Conservation (phyloP, 2,113 vertebrate species). For the Neofelis nebulosa region DNA sequence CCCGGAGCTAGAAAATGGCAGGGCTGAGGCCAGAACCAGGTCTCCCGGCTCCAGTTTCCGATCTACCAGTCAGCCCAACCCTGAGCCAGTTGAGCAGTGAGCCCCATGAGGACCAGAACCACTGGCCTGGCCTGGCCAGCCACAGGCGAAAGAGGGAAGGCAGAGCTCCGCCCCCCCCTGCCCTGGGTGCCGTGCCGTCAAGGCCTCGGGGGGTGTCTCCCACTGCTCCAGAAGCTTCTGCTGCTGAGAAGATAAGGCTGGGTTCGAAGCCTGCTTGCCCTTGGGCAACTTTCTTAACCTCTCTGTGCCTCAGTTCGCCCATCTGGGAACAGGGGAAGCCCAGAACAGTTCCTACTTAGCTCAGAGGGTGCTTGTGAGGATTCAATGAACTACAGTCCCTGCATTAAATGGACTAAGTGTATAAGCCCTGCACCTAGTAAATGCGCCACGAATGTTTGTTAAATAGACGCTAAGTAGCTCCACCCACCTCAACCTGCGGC, state of each 20-base stretch:
- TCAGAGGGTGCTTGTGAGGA: background rate
- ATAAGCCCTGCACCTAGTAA: background rate
- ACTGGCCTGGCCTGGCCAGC: background rate
- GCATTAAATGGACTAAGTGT: background rate
- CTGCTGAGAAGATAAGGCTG: background rate
- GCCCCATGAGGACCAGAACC: background rate
- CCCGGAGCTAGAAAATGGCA: background rate
- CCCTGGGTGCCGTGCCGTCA: too few relatives aligned
- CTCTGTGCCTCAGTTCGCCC: background rate
- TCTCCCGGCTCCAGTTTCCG: background rate
- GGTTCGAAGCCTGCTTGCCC: background rate
- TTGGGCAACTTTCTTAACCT: background rate
- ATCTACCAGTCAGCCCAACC: background rate
- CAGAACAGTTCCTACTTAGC: background rate
- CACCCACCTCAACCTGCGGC: background rate
- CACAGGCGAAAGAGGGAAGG: too few relatives aligned
- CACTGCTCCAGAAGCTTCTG: background rate
- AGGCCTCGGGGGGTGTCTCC: background rate
- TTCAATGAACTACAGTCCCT: background rate
- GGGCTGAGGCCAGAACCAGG: background rate
- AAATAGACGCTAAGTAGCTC: background rate
- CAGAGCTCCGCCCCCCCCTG: too few relatives aligned
- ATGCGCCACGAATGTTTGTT: background rate
- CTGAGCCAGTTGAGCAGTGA: background rate
- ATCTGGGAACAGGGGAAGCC: background rate